Evolutionary conservation across 1,140 invertebrate genomes (phyloP).

Genomic region (Orius laevigatus): DNA sequence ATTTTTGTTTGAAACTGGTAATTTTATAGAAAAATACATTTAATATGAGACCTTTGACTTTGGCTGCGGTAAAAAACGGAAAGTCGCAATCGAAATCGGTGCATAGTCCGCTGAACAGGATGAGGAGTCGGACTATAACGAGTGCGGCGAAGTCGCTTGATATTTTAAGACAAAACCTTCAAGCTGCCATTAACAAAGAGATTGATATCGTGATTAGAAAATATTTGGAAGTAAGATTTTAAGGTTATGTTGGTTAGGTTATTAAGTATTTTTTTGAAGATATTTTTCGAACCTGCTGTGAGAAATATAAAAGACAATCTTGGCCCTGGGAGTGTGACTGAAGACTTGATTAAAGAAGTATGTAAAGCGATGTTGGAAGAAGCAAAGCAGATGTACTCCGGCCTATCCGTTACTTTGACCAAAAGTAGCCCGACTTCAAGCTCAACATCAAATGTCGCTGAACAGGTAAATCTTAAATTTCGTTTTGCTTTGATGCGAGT

Average conservation of each 20-base stretch:
- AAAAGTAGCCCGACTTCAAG: constrained; percentile 21
- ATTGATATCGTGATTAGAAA: constrained; percentile 56
- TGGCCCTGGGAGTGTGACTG: constrained; percentile 48
- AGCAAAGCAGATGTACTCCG: constrained; percentile 48
- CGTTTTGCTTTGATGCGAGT: background rate
- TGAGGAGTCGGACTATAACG: constrained; percentile 33
- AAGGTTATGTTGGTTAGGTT: no score
- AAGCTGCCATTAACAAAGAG: constrained; percentile 57
- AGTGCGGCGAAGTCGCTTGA: constrained; percentile 53
- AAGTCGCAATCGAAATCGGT: constrained; percentile 3
- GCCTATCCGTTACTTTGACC: constrained; percentile 31
- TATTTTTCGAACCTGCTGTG: constrained; percentile 62
- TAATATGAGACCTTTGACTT: constrained; percentile 41
- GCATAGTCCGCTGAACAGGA: constrained; percentile 22
- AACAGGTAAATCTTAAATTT: constrained; percentile 3
- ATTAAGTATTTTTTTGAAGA: constrained; percentile 37
- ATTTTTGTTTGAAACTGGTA: no score
- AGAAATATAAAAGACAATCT: constrained; percentile 59
- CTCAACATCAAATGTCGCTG: constrained; percentile 1
- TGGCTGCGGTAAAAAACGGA: constrained; percentile 35
- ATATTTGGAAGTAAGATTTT: constrained; percentile 46
- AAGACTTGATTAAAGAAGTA: constrained; percentile 55
- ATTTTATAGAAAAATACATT: constrained; percentile 36
- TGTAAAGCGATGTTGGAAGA: constrained; percentile 64
- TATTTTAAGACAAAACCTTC: constrained; percentile 52